Percentiles rank a stretch among this genome's conserved stretches.
Evolutionary conservation across 2,113 vertebrate species (phyloP).

Genomic region (Catharus minimus): DNA sequence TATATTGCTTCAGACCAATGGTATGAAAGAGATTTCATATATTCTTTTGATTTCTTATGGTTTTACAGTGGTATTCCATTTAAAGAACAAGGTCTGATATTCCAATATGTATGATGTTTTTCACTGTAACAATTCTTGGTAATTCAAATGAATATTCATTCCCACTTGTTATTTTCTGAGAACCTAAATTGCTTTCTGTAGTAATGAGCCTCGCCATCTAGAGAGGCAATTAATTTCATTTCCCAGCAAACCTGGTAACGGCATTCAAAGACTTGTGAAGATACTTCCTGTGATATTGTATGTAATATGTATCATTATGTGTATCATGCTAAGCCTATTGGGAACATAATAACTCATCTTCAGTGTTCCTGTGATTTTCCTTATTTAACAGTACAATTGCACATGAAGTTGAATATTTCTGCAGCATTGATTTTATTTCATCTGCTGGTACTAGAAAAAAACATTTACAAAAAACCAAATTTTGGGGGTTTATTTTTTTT

Average conservation of each 20-base stretch:
- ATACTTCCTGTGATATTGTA: background rate
- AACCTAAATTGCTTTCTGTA: background rate
- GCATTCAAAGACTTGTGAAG: background rate
- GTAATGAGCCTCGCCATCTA: background rate
- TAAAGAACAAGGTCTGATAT: background rate
- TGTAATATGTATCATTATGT: background rate
- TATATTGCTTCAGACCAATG: background rate
- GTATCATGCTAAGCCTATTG: background rate
- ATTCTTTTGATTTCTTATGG: background rate
- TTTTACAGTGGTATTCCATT: background rate
- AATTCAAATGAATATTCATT: background rate
- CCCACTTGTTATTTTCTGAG: background rate
- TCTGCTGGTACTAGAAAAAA: background rate
- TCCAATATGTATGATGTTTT: background rate
- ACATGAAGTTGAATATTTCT: background rate
- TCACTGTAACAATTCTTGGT: background rate
- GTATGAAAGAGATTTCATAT: background rate
- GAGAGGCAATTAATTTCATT: background rate
- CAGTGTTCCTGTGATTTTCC: background rate
- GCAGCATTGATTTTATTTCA: background rate
- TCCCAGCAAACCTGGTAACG: background rate
- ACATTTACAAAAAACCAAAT: fast-evolving
- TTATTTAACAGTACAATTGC: background rate
- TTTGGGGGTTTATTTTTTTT: background rate
- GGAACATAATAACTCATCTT: background rate